Conservation (phyloP, 2,888 invertebrate species). For the Diadegma fenestrale region DNA sequence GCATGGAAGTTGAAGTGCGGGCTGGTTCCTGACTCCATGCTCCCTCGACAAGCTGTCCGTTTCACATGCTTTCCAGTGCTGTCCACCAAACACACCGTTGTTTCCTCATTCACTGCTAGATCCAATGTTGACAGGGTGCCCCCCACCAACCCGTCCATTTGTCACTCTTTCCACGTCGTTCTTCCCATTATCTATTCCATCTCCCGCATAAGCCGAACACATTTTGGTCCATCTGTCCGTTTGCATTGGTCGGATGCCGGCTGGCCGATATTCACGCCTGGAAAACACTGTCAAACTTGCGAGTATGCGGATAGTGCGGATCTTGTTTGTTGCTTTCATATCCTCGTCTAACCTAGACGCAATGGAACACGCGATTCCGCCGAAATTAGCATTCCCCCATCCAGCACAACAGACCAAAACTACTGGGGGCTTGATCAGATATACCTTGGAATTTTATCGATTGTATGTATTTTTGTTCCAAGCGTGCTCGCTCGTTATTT, state of each 20-base stretch:
- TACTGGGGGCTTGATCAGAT: neutral
- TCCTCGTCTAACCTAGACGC: neutral
- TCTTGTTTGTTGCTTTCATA: neutral
- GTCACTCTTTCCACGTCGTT: constrained; percentile 14
- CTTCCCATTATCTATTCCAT: neutral
- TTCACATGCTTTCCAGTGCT: constrained; percentile 31
- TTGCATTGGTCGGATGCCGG: neutral
- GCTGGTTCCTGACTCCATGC: neutral
- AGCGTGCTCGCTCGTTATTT: constrained; percentile 49
- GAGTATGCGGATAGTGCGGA: neutral
- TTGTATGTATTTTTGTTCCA: constrained; percentile 55
- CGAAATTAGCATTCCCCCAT: constrained; percentile 47
- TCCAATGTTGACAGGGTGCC: neutral
- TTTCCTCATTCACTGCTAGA: neutral
- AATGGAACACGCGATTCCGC: constrained; percentile 43
- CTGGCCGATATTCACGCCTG: neutral
- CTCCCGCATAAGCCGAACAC: neutral
- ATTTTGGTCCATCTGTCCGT: neutral
- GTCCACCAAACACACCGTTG: constrained; percentile 16
- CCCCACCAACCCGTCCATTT: neutral
- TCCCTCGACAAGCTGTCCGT: constrained; percentile 43
- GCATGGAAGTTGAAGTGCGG: constrained; percentile 7
- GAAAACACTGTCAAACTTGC: constrained; percentile 1
- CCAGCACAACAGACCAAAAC: neutral
- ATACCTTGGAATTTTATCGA: constrained; percentile 55